Percentiles rank a stretch among this genome's conserved stretches.
phyloP scores from a whole-genome alignment of 2,888 invertebrate genomes.

The Gnatocerus cornutus region DNA sequence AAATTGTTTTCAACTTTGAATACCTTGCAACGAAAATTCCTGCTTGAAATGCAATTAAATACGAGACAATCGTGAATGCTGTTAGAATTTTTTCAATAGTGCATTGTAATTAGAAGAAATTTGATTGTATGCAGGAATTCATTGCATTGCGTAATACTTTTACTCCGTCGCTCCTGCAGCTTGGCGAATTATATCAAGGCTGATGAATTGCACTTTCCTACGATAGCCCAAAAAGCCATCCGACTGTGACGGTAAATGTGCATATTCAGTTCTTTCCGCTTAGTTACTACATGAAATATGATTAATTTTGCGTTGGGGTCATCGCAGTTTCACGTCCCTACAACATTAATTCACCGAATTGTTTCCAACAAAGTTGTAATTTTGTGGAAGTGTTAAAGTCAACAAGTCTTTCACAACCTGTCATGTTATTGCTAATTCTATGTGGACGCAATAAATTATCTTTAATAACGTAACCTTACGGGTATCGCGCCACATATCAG shows the following conservation, averaged over 20 bases:
- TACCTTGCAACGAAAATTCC: too few species aligned
- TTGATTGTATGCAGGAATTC: not conserved
- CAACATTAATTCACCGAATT: conserved; percentile 29
- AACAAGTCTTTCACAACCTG: conserved; percentile 22
- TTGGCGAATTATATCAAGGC: conserved; percentile 26
- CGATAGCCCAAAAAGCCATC: conserved; percentile 47
- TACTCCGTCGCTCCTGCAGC: conserved; percentile 12
- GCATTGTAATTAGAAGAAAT: too few species aligned
- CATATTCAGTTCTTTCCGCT: conserved; percentile 48
- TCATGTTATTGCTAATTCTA: conserved; percentile 22
- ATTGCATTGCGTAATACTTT: conserved; percentile 7
- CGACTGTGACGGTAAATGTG: conserved; percentile 47
- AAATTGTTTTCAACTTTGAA: too few species aligned
- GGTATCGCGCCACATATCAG: conserved; percentile 19
- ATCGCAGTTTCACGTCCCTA: conserved; percentile 20
- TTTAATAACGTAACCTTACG: conserved; percentile 18
- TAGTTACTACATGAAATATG: conserved; percentile 46
- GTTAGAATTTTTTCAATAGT: too few species aligned
- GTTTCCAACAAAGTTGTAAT: conserved; percentile 26
- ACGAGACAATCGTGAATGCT: too few species aligned
- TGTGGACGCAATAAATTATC: conserved; percentile 26
- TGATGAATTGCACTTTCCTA: conserved; percentile 47
- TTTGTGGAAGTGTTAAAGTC: conserved; percentile 33
- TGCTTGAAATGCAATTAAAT: too few species aligned
- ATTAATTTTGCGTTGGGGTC: conserved; percentile 45